Evolutionary conservation across 2,888 invertebrate genomes (phyloP).

Genomic region (Eulithis testata): DNA sequence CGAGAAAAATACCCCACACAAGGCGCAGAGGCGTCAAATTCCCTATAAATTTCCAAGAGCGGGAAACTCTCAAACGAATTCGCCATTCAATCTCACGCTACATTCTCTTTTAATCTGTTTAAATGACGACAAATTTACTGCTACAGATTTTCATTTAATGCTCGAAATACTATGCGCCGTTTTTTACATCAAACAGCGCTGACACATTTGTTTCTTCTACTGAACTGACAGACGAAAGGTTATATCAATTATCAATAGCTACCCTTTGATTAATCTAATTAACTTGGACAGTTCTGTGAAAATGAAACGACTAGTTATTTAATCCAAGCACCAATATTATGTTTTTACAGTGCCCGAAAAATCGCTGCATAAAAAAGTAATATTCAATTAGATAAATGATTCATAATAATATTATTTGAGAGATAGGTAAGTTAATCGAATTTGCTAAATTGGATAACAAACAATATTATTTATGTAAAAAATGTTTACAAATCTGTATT

Average conservation of each 20-base stretch:
- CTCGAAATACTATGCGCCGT: constrained; percentile 55
- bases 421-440: too few relatives aligned
- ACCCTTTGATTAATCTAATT: constrained; percentile 8
- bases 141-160: constrained; percentile 72
- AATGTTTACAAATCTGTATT: too few relatives aligned
- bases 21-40: constrained; percentile 61
- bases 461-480: too few relatives aligned
- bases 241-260: constrained; percentile 53
- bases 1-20: constrained; percentile 38
- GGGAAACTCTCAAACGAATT: constrained; percentile 69
- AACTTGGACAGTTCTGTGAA: too few relatives aligned
- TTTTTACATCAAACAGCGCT: constrained; percentile 55
- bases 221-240: constrained; percentile 36
- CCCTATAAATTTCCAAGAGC: constrained; percentile 66
- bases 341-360: too few relatives aligned
- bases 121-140: constrained; percentile 80
- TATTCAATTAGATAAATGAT: too few relatives aligned
- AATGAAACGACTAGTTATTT: too few relatives aligned
- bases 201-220: constrained; percentile 61
- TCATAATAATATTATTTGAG: too few relatives aligned
- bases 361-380: too few relatives aligned
- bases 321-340: too few relatives aligned
- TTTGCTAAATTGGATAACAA: too few relatives aligned
- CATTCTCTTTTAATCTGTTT: constrained; percentile 80
- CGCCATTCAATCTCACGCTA: constrained; percentile 78